Conservation (phyloP, 2,888 invertebrate genomes). For the Drosophila melanosoma region DNA sequence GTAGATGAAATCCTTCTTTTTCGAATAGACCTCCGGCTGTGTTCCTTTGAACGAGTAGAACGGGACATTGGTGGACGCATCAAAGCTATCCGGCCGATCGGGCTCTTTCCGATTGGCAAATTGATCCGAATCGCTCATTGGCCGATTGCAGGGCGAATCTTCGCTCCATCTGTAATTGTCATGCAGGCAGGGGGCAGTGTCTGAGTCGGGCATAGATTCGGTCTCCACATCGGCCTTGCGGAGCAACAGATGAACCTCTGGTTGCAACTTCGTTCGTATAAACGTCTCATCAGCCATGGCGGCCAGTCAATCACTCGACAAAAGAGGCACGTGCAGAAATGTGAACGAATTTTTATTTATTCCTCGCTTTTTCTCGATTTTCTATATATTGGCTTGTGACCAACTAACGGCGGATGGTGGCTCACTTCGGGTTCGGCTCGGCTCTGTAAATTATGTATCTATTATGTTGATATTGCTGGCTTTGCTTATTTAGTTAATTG, state of each 20-base stretch:
- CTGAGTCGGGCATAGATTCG: slow-evolving; percentile 5
- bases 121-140: neutral
- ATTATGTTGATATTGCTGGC: slow-evolving; percentile 53
- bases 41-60: slow-evolving; percentile 79
- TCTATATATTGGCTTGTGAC: neutral
- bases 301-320: slow-evolving; percentile 44
- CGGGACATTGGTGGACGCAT: slow-evolving; percentile 43
- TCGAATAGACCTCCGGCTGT: slow-evolving; percentile 81
- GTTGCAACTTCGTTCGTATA: slow-evolving; percentile 16
- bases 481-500: slow-evolving; percentile 76
- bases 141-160: neutral
- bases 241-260: slow-evolving; percentile 42
- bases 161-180: slow-evolving; percentile 7
- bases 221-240: slow-evolving; percentile 10
- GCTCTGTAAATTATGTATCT: slow-evolving; percentile 37
- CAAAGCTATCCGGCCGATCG: slow-evolving; percentile 18
- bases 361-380: neutral
- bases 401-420: slow-evolving; percentile 29
- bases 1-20: slow-evolving; percentile 80
- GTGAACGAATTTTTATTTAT: slow-evolving; percentile 33
- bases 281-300: slow-evolving; percentile 33
- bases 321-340: slow-evolving; percentile 63
- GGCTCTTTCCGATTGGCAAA: neutral
- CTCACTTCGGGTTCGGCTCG: slow-evolving; percentile 11
- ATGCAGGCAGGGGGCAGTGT: slow-evolving; percentile 1